Evolutionary conservation across 92 coral and sea anemone genomes (phyloP), one percentile per base, ranked within the genome.

Genomic region (Zoanthus sansibaricus): DNA sequence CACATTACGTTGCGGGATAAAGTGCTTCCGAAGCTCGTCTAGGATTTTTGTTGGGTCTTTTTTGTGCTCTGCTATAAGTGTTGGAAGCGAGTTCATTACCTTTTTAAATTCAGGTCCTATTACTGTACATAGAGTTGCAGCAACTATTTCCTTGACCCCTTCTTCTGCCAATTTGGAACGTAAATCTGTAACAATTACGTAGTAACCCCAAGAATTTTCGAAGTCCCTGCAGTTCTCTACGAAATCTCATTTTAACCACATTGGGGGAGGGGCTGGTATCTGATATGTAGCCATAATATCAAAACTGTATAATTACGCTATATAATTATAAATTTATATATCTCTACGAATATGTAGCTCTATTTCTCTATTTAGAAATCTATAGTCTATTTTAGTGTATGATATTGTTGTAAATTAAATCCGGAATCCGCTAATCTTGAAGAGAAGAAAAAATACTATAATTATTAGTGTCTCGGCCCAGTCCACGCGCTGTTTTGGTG

Each of bases 191-290:
- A 86, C 71, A 48, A 87, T 87, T n/a, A 71, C 73, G 30, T 78
- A 78, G 61, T 87, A 67, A 59, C 67, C 86, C 90, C 90, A 87
- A 30, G 86, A 79, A 68, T 48, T 87, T 71, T 87, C 82, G 51
- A 87, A 79, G 71, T 87, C 80, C 64, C 32, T 87, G 86, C 90
- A 87, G 73, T 87, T 87, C 49, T 87, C 86, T 31, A 74, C 86
- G 62, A 87, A 47, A 62, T 87, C 90, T 72, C 90, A 86, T 84
- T 79, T 87, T 18, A 71, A 54, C 3, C 80, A 87, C 86, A 79
- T 87, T 18, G 90, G 86, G 72, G 78, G 76, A 46, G 86, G 90
- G 37, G 90, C 86, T 32, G 90, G 90, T 31, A 87, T 87, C 62
- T 78, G 86, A 49, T 67, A 87, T 17, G 90, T 77, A 44, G 86